Conservation (phyloP, 2,113 vertebrate genomes). For the Pyxicephalus adspersus region DNA sequence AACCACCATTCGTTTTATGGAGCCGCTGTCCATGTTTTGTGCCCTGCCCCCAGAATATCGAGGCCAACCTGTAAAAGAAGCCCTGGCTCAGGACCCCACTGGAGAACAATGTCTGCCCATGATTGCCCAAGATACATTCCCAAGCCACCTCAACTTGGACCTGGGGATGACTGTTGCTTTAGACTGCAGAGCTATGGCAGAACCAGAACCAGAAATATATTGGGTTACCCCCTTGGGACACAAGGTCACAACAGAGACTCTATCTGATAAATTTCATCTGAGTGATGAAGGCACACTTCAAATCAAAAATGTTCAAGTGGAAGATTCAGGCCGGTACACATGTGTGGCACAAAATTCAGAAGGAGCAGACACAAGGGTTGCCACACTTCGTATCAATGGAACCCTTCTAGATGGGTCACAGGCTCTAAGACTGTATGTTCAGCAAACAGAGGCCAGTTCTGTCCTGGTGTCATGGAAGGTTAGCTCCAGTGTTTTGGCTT, state of each 20-base stretch:
- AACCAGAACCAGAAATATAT: slow-evolving; percentile 95
- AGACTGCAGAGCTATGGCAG: slow-evolving; percentile 94
- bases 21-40: slow-evolving; percentile 93
- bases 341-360: slow-evolving; percentile 94
- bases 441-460: slow-evolving; percentile 90
- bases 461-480: slow-evolving; percentile 96
- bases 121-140: slow-evolving; percentile 90
- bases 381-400: slow-evolving; percentile 88
- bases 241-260: slow-evolving; percentile 84
- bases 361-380: slow-evolving; percentile 90
- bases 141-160: slow-evolving; percentile 86
- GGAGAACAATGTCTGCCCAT: slow-evolving; percentile 90
- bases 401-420: slow-evolving; percentile 89
- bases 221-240: slow-evolving; percentile 95
- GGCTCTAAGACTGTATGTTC: slow-evolving; percentile 92
- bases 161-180: slow-evolving; percentile 82
- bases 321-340: slow-evolving; percentile 93
- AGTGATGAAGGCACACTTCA: slow-evolving; percentile 87
- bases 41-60: slow-evolving; percentile 86
- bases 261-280: slow-evolving; percentile 88
- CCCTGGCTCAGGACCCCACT: slow-evolving; percentile 78
- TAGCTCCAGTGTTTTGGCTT: slow-evolving; percentile 90
- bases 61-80: slow-evolving; percentile 87
- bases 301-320: slow-evolving; percentile 83
- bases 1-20: slow-evolving; percentile 94